Base-by-base conservation (phyloP, 2,797 vertebrate species). In the Diglossa cyanea region DNA sequence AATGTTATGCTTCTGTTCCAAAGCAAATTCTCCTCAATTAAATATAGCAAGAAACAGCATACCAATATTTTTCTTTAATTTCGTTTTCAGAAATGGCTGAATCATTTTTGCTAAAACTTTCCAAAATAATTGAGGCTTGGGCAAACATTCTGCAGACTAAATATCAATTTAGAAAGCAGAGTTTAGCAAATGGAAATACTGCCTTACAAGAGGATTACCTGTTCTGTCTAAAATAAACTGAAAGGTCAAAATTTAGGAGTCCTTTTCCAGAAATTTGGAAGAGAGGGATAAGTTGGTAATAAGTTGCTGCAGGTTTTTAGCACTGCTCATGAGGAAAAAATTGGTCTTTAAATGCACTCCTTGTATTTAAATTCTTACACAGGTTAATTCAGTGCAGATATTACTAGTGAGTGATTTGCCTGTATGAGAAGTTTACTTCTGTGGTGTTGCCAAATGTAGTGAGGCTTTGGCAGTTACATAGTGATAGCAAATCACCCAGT, bases 1-100 rank as follows among this genome's bases (percentile, higher is more conserved):
- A 96, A 96, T 95, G 94, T 94, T 95, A 75, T 84, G 79, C 81
- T 96, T 95, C 92, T 96, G 93, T 97, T 96, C 93, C 92, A 90
- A 90, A 90, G 79, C 90, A 93, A 18, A 30, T 81, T 93, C 75
- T 94, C 76, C 76, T 94, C 95, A 94, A 94, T 90, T 95, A 97
- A 96, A 90, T 90, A 94, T 66, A 94, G 94, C 3, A 35, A 94
- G 93, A 97, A 97, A 88, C 40, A 96, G 51, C 87, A 93, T 90
- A 94, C 91, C 79, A 90, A 86, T 94, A 90, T 95, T 91, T 91
- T 94, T 86, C 79, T 86, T 88, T 70, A 61, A 89, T 88, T 89
- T 96, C 71, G 55, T 90, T 96, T 93, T 93, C 91, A 93, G 85
- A 96, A 96, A 95, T 90, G 89, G 95, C 91, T 97, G 94, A 96